These are phyloP conservation scores for Plagodis dolabraria DNA, from an alignment of 2,888 invertebrate species.

Conservation along the genomic window DNA sequence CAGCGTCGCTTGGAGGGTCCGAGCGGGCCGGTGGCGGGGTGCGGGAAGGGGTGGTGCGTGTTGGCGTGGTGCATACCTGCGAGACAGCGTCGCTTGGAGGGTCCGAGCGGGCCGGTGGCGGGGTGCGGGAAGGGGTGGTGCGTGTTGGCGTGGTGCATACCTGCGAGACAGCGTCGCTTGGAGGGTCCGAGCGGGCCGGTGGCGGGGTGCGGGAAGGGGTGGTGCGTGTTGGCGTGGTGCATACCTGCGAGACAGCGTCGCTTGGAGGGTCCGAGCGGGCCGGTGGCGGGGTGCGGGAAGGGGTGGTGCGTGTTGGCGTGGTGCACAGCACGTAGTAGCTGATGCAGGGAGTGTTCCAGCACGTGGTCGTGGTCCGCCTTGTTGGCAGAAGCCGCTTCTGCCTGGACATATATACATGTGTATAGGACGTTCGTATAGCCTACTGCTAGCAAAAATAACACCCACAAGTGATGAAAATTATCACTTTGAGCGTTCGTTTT, in stretches of 20 bases:
- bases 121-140: too few species aligned
- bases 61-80: too few species aligned
- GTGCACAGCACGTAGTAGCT: constrained; percentile 95
- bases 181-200: too few species aligned
- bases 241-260: constrained; percentile 95
- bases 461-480: neutral
- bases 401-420: constrained; percentile 36
- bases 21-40: too few species aligned
- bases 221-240: constrained; percentile 96
- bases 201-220: constrained; percentile 97
- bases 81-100: too few species aligned
- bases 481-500: too few species aligned
- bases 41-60: too few species aligned
- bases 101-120: too few species aligned
- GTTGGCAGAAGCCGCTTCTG: constrained; percentile 59
- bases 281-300: constrained; percentile 97
- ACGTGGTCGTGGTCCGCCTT: constrained; percentile 96
- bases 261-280: constrained; percentile 96
- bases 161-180: too few species aligned
- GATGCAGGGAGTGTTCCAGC: constrained; percentile 98
- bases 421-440: neutral
- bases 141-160: too few species aligned
- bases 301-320: constrained; percentile 96
- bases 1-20: too few species aligned
- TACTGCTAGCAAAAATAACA: neutral